A percentile compares a stretch with the other conserved stretches of the same genome.
Evolutionary conservation across 92 coral and sea anemone species (phyloP).

Genomic region (Porites cylindrica): DNA sequence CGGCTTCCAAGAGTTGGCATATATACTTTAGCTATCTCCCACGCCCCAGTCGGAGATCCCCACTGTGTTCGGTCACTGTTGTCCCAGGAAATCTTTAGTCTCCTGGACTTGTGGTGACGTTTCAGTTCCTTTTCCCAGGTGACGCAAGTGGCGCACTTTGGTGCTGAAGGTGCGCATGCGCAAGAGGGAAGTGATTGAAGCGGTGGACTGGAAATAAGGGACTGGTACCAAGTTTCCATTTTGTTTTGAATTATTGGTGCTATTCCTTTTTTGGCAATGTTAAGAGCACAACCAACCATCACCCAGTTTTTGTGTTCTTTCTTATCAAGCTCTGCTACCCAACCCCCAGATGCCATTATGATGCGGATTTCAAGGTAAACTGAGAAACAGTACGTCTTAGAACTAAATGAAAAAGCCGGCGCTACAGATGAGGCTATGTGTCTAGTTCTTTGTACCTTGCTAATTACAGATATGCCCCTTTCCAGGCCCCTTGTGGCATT

Average conservation of each 20-base stretch:
- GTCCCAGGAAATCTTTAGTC: conserved; percentile 69
- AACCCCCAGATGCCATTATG: background rate
- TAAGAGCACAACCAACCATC: conserved; percentile 78
- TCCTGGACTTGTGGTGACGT: conserved; percentile 39
- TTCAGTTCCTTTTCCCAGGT: conserved; percentile 50
- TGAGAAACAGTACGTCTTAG: no score
- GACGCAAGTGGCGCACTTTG: background rate
- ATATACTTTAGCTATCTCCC: conserved; percentile 87
- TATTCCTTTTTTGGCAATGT: conserved; percentile 61
- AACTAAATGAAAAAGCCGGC: no score
- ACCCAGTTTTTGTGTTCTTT: conserved; percentile 85
- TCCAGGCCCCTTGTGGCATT: no score
- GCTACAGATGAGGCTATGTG: no score
- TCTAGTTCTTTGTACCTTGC: no score
- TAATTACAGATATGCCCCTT: no score
- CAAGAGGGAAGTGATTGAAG: conserved; percentile 48
- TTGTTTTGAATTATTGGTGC: conserved; percentile 53
- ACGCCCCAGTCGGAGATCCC: conserved; percentile 79
- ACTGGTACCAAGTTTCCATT: conserved; percentile 53
- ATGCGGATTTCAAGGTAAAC: no score
- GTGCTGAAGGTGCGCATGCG: no score
- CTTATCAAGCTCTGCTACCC: conserved; percentile 55
- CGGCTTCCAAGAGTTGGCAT: conserved; percentile 74
- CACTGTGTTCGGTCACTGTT: conserved; percentile 78
- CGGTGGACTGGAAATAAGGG: conserved; percentile 45